Evolutionary conservation across 2,888 invertebrate species (phyloP), one percentile per base, ranked within the genome.

Genomic region (Operophtera brumata): DNA sequence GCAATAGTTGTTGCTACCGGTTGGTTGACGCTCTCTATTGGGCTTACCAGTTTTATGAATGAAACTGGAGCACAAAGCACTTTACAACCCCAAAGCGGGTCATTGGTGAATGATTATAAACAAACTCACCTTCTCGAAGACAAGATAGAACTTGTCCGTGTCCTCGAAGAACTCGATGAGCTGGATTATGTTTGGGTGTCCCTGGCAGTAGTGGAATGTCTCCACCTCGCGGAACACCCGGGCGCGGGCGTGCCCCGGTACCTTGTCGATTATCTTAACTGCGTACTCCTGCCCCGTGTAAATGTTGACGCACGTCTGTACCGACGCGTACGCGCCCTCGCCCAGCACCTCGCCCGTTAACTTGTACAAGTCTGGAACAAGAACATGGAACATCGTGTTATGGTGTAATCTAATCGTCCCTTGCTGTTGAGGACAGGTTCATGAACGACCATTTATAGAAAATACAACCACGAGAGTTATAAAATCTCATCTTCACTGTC

Each of bases 191-290:
- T 99, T 97, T 61, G 96, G 96, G 91, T 99, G 98, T 70, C 97
- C 97, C 89, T 97, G 96, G 91, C 99, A 99, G 90, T 98, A 96
- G 91, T 98, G 97, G 93, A 99, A 99, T 67, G 98, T 99, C 92
- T 99, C 99, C 78, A 99, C 98, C 90, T 99, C 99, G 73, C 98
- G 96, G 92, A 99, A 97, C 73, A 99, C 97, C 78, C 99, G 93
- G 77, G 95, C 96, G 71, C 99, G 94, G 75, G 97, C 97, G 91
- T 98, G 97, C 65, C 96, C 96, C 67, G 97, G 96, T 78, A 96
- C 96, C 87, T 98, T 98, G 87, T 97, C 96, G 79, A 98, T 98
- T 77, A 97, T 96, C 93, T 99, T 99, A 65, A 99, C 99, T 58
- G 99, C 99, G 86, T 95, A 99, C 90, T 99, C 98, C 84, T 95